A percentile compares a stretch with the other conserved stretches of the same genome.
These are phyloP conservation scores for Cossypha heuglini DNA, from an alignment of 2,797 vertebrate species.

Conservation along the genomic window DNA sequence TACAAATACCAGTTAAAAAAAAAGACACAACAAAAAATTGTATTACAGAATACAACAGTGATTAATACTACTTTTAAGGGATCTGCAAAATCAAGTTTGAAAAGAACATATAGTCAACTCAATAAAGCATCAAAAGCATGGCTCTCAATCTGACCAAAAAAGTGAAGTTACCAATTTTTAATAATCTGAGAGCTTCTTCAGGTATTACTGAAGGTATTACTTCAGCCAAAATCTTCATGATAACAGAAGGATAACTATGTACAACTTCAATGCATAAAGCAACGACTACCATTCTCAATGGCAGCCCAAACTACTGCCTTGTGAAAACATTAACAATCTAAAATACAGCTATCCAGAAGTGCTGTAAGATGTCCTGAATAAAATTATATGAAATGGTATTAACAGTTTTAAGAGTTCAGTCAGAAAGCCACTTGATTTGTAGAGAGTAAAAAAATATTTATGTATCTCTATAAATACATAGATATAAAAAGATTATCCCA, in stretches of 20 bases:
- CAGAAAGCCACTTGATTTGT: neutral
- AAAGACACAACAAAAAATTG: neutral
- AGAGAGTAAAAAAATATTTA: neutral
- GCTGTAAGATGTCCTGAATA: neutral
- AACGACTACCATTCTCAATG: neutral
- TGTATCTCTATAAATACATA: neutral
- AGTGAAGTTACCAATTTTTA: neutral
- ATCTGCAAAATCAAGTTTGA: neutral
- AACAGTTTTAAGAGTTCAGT: neutral
- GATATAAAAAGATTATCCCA: neutral
- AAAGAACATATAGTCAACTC: neutral
- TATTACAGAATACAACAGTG: neutral
- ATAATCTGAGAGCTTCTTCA: neutral
- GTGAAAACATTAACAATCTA: neutral
- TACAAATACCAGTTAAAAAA: neutral
- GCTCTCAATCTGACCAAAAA: neutral
- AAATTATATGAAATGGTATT: neutral
- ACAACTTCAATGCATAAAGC: neutral
- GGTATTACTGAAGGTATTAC: neutral
- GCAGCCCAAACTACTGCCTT: neutral
- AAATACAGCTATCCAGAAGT: neutral
- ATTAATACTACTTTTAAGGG: neutral
- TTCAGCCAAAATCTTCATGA: neutral
- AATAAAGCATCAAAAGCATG: rapidly evolving
- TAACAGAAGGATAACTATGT: neutral